A percentile compares a stretch with the other conserved stretches of the same genome.
phyloP scores from a whole-genome alignment of 2,797 vertebrate genomes.

The Lithobates pipiens region DNA sequence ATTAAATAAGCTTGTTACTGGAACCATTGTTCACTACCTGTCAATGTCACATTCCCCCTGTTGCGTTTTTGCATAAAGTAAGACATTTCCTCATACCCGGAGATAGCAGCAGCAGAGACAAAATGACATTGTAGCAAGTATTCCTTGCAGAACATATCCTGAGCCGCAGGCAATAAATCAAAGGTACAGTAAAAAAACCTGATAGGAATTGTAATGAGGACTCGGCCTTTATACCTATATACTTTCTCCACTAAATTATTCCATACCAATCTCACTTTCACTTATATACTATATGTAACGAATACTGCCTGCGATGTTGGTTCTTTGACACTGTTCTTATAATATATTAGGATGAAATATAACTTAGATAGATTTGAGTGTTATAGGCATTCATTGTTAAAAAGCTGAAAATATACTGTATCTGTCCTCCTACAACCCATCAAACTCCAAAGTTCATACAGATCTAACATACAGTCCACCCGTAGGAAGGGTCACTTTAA shows the following conservation, averaged over 20 bases:
- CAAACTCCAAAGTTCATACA: too few relatives aligned
- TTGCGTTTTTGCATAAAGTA: constrained; percentile 31
- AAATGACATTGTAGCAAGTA: constrained; percentile 9
- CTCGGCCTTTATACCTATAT: not conserved
- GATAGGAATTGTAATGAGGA: constrained; percentile 4
- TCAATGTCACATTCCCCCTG: constrained; percentile 21
- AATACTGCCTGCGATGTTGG: not conserved
- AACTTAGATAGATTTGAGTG: too few relatives aligned
- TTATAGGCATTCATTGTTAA: too few relatives aligned
- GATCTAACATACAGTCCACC: too few relatives aligned
- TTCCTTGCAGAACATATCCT: constrained; percentile 6
- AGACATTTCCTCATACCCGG: constrained; percentile 32
- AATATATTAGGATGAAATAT: too few relatives aligned
- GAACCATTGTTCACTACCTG: not conserved
- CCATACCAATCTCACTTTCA: not conserved
- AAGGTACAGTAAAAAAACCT: constrained; percentile 11
- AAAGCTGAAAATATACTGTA: too few relatives aligned
- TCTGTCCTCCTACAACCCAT: too few relatives aligned
- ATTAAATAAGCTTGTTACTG: constrained; percentile 12
- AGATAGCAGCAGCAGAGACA: constrained; percentile 27
- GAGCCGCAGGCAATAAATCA: constrained; percentile 43
- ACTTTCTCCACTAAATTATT: not conserved
- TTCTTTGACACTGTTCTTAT: too few relatives aligned
- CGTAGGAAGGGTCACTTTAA: too few relatives aligned
- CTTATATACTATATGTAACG: not conserved